A percentile compares a stretch with the other conserved stretches of the same genome.
These are phyloP conservation scores for Venusia cambrica DNA, from an alignment of 2,888 invertebrate genomes.

Conservation along the genomic window DNA sequence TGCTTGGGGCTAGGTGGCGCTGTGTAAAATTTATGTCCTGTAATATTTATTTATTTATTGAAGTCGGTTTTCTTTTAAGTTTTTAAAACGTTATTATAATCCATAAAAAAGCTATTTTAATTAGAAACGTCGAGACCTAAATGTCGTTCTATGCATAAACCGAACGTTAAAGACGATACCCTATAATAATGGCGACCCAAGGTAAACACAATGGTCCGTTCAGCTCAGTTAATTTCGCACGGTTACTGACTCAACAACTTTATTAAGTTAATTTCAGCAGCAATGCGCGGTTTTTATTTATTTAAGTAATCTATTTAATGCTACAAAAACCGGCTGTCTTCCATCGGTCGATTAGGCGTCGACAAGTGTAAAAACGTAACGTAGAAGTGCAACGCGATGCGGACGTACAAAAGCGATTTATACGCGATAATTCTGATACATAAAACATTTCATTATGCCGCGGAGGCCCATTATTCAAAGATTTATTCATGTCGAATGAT, in stretches of 20 bases:
- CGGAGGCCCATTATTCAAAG: conserved; percentile 74
- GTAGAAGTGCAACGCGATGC: conserved; percentile 43
- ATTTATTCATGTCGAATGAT: conserved; percentile 81
- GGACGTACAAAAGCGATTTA: conserved; percentile 61
- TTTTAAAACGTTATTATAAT: too few species aligned
- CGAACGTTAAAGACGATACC: conserved; percentile 17
- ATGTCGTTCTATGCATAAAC: conserved; percentile 8
- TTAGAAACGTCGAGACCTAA: conserved; percentile 5
- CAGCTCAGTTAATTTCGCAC: conserved; percentile 39
- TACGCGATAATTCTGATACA: conserved; percentile 71
- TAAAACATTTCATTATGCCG: conserved; percentile 78
- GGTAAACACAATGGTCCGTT: conserved; percentile 32
- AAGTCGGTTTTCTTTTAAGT: too few species aligned
- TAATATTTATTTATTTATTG: too few species aligned
- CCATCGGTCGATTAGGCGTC: conserved; percentile 36
- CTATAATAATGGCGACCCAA: conserved; percentile 9
- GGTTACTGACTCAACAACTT: conserved; percentile 37
- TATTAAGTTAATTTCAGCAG: conserved; percentile 33
- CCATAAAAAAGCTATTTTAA: too few species aligned
- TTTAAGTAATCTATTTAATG: conserved; percentile 28
- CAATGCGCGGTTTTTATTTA: conserved; percentile 30
- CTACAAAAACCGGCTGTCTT: conserved; percentile 27
- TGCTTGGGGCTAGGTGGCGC: too few species aligned
- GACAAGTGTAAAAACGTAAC: conserved; percentile 42
- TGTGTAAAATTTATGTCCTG: too few species aligned